phyloP scores from a whole-genome alignment of 2,797 vertebrate species.

The Epinephelus coioides region DNA sequence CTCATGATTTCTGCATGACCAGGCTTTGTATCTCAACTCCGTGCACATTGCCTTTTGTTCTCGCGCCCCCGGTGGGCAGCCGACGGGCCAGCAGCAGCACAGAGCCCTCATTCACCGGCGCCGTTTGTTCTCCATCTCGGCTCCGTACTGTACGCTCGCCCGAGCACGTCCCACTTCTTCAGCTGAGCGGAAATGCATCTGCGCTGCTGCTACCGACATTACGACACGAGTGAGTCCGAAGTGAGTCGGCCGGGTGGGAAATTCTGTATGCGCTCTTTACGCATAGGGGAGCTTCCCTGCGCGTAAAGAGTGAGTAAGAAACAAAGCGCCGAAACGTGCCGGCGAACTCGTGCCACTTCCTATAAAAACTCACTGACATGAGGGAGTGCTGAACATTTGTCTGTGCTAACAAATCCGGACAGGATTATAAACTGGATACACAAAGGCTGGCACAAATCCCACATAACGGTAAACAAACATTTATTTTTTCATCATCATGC shows the following conservation, averaged over 20 bases:
- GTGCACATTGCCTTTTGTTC: constrained; percentile 70
- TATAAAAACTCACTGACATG: constrained; percentile 33
- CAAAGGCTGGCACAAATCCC: background rate
- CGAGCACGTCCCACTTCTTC: constrained; percentile 31
- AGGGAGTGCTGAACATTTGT: background rate
- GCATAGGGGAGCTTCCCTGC: background rate
- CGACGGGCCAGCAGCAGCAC: constrained; percentile 52
- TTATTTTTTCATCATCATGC: background rate
- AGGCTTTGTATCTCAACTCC: constrained; percentile 73
- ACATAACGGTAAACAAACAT: constrained; percentile 59
- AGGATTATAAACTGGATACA: constrained; percentile 1
- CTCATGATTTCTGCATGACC: constrained; percentile 83
- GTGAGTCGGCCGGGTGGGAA: background rate
- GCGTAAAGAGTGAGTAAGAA: background rate
- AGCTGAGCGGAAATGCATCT: constrained; percentile 27
- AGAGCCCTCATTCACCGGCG: constrained; percentile 75
- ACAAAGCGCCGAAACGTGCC: constrained; percentile 9
- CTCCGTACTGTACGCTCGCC: constrained; percentile 20
- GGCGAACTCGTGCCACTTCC: background rate
- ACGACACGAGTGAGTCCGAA: background rate
- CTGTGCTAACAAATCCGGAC: constrained; percentile 14
- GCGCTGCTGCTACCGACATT: constrained; percentile 1
- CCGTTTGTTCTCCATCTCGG: constrained; percentile 43
- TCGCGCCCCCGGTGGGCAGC: constrained; percentile 65
- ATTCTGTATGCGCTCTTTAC: constrained; percentile 17